These are phyloP conservation scores for Penaeus monodon DNA, from an alignment of 2,888 invertebrate species.

Conservation along the genomic window DNA sequence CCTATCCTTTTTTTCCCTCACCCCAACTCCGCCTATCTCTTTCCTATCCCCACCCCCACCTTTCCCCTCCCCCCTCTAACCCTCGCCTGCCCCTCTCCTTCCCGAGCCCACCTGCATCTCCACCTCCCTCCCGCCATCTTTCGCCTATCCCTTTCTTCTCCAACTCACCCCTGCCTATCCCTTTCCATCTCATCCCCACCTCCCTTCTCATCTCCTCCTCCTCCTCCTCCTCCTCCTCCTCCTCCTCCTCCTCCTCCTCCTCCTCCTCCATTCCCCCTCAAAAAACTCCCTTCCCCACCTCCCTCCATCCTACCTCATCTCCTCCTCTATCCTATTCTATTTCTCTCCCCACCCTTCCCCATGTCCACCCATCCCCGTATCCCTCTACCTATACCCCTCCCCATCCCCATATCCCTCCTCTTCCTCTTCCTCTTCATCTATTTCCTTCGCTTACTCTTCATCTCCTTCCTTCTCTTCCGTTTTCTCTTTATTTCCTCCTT, in stretches of 20 bases:
- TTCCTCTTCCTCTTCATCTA: background rate
- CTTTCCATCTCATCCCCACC: background rate
- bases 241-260: background rate
- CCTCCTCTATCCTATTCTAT: background rate
- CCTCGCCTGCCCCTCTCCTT: too few species aligned
- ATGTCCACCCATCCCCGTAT: background rate
- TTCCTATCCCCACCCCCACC: too few species aligned
- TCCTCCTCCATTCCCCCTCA: background rate
- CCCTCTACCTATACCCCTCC: background rate
- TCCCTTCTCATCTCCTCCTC: background rate
- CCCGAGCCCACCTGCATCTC: too few species aligned
- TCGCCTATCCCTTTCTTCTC: background rate
- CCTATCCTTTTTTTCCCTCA: background rate
- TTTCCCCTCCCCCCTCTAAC: too few species aligned
- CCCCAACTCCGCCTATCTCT: too few species aligned
- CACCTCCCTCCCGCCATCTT: background rate
- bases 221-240: background rate
- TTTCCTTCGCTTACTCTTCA: background rate
- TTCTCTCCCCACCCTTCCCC: background rate
- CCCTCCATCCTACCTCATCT: background rate
- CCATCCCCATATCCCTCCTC: background rate
- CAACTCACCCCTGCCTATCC: background rate
- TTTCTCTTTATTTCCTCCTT: background rate
- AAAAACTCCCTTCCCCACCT: background rate
- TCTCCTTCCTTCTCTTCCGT: background rate